These are phyloP conservation scores for Polypterus senegalus DNA, from an alignment of 2,113 vertebrate genomes.

Conservation along the genomic window DNA sequence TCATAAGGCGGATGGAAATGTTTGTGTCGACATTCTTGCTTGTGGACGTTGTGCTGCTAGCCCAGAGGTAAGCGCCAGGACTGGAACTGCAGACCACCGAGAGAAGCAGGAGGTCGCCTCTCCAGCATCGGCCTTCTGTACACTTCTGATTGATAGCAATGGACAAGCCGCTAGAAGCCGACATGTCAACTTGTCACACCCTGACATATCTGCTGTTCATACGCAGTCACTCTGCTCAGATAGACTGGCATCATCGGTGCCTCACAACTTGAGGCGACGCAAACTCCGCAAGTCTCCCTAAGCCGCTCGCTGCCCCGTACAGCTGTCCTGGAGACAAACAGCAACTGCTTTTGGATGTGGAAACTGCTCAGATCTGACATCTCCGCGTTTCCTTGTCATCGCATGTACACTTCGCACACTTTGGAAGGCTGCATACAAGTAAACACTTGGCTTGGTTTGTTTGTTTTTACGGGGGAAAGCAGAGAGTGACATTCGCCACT, in stretches of 20 bases:
- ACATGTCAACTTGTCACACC: slow-evolving; percentile 87
- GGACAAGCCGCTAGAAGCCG: slow-evolving; percentile 90
- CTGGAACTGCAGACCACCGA: slow-evolving; percentile 57
- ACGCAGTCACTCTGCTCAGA: slow-evolving; percentile 64
- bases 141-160: slow-evolving; percentile 81
- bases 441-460: too few relatives aligned
- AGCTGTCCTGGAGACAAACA: neutral
- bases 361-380: too few relatives aligned
- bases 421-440: too few relatives aligned
- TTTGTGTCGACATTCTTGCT: slow-evolving; percentile 46
- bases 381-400: too few relatives aligned
- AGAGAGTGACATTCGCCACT: too few relatives aligned
- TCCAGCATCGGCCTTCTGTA: slow-evolving; percentile 60
- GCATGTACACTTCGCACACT: too few relatives aligned
- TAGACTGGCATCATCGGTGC: slow-evolving; percentile 42
- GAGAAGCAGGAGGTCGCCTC: slow-evolving; percentile 63
- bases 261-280: slow-evolving; percentile 32
- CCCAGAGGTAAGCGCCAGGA: slow-evolving; percentile 47
- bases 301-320: neutral
- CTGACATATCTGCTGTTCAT: slow-evolving; percentile 93
- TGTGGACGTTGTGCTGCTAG: slow-evolving; percentile 49
- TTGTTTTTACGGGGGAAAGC: too few relatives aligned
- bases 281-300: neutral
- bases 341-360: too few relatives aligned
- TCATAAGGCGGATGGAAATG: slow-evolving; percentile 36